A percentile compares a stretch with the other conserved stretches of the same genome.
Evolutionary conservation across 2,113 vertebrate species (phyloP).

Genomic region (Thryonomys swinderianus): DNA sequence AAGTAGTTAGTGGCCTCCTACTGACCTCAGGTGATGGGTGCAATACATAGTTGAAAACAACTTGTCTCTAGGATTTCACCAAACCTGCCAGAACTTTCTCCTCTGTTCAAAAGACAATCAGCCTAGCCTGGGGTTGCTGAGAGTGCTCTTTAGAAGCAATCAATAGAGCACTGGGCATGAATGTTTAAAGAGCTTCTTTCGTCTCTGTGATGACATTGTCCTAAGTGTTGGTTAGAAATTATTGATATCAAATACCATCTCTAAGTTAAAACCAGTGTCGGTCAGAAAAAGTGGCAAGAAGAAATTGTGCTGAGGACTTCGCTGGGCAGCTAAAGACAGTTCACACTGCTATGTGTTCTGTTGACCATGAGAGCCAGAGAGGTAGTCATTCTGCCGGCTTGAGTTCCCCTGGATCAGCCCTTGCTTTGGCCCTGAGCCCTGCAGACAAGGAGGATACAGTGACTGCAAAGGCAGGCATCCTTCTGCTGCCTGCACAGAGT

Average conservation of each 20-base stretch:
- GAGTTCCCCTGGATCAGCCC: background rate
- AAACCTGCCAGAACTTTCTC: background rate
- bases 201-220: background rate
- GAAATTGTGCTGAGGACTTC: background rate
- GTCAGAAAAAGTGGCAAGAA: background rate
- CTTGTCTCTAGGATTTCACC: background rate
- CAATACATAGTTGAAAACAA: background rate
- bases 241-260: background rate
- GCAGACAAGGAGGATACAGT: accelerated
- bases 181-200: background rate
- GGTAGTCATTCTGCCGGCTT: background rate
- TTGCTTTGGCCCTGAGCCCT: background rate
- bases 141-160: background rate
- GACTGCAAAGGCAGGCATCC: background rate
- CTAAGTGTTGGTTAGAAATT: background rate
- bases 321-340: background rate
- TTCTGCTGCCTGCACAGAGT: background rate
- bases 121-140: background rate
- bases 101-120: background rate
- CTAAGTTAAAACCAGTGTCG: background rate
- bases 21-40: no score
- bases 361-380: background rate
- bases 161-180: background rate
- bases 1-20: background rate
- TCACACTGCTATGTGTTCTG: background rate